Conservation (phyloP, 35 echinoderm and acorn worm genomes). For the Apostichopus parvimensis region DNA sequence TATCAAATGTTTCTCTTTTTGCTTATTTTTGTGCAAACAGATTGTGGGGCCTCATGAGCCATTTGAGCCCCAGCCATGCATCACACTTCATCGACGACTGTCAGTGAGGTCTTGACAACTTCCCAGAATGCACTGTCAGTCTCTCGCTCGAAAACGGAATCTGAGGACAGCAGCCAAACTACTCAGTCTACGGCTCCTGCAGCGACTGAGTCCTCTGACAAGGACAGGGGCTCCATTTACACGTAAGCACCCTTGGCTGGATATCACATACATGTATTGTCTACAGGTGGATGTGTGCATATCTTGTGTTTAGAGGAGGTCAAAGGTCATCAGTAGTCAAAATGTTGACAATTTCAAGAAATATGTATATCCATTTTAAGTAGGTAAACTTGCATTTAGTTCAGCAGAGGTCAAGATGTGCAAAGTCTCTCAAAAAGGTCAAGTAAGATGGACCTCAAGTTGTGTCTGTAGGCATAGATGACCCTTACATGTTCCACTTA, state of each 20-base stretch:
- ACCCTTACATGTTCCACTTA: too few relatives aligned
- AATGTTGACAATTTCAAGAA: too few relatives aligned
- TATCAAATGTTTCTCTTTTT: neutral
- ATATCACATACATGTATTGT: too few relatives aligned
- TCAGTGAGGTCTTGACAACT: constrained; percentile 49
- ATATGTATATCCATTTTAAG: too few relatives aligned
- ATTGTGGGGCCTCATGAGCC: constrained; percentile 2
- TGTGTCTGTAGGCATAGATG: too few relatives aligned
- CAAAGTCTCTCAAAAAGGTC: too few relatives aligned
- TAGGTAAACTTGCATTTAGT: too few relatives aligned
- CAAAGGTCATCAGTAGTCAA: too few relatives aligned
- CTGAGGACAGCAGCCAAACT: neutral
- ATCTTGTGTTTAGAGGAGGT: too few relatives aligned
- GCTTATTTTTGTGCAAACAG: neutral
- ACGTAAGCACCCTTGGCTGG: neutral
- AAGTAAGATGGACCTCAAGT: too few relatives aligned
- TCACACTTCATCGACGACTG: constrained; percentile 15
- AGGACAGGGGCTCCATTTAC: constrained; percentile 47
- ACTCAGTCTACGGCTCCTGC: neutral
- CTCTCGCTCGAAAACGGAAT: neutral
- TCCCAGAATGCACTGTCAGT: constrained; percentile 35
- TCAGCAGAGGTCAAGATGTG: too few relatives aligned
- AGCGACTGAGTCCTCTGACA: constrained; percentile 28
- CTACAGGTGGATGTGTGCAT: too few relatives aligned
- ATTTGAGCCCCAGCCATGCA: constrained; percentile 38